A percentile compares a stretch with the other conserved stretches of the same genome.
Conservation (phyloP, 2,888 invertebrate species). For the Papilio elwesi region DNA sequence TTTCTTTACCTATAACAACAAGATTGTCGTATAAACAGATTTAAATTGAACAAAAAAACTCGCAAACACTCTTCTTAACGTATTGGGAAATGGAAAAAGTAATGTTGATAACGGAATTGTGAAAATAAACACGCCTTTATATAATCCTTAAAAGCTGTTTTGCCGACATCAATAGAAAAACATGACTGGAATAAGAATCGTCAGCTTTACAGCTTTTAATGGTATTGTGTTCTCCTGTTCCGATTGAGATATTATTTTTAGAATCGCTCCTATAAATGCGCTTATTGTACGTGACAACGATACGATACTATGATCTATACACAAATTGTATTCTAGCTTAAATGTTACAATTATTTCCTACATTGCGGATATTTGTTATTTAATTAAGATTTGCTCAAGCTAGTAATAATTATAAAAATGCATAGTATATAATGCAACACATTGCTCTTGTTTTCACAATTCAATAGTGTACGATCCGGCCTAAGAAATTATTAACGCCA, state of each 20-base stretch:
- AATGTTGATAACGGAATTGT: not conserved
- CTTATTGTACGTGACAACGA: not conserved
- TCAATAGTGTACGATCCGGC: no score
- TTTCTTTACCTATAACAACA: not conserved
- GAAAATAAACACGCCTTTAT: not conserved
- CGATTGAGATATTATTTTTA: not conserved
- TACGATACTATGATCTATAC: not conserved
- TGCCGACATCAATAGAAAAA: not conserved
- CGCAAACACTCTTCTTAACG: not conserved
- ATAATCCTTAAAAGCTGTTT: constrained; percentile 11
- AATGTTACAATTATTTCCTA: no score
- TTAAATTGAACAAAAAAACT: not conserved
- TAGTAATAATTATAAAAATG: no score
- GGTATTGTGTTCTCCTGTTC: not conserved
- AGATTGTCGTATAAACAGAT: not conserved
- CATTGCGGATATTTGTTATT: no score
- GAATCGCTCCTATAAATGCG: not conserved
- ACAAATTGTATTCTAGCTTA: no score
- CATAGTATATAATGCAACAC: no score
- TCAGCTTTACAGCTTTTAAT: constrained; percentile 9
- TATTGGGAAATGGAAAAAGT: not conserved
- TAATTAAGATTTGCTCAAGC: no score
- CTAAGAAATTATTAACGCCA: no score
- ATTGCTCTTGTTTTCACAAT: not conserved
- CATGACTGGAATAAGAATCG: constrained; percentile 16